These are phyloP conservation scores for Bombyx mori DNA, from an alignment of 1,140 invertebrate species.

Conservation along the genomic window ASM3026992v2 NC_085128.1:760001-760500, in stretches of 20 bases:
- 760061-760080: too few species aligned
- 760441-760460: conserved; percentile 69
- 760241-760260: neutral
- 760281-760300: neutral
- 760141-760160: too few species aligned
- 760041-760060: too few species aligned
- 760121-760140: too few species aligned
- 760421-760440: conserved; percentile 80
- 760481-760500: conserved; percentile 29
- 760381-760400: conserved; percentile 89
- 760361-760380: conserved; percentile 79
- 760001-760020: too few species aligned
- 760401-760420: conserved; percentile 91
- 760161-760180: too few species aligned
- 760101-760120: too few species aligned
- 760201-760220: too few species aligned
- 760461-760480: conserved; percentile 50
- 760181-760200: too few species aligned
- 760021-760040: too few species aligned
- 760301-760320: neutral
- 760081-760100: too few species aligned
- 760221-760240: too few species aligned
- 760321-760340: neutral
- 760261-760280: neutral
- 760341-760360: conserved; percentile 2